These are phyloP conservation scores for Molossus alvarezi DNA, from an alignment of 2,797 vertebrate species.

Conservation along the genomic window DNA sequence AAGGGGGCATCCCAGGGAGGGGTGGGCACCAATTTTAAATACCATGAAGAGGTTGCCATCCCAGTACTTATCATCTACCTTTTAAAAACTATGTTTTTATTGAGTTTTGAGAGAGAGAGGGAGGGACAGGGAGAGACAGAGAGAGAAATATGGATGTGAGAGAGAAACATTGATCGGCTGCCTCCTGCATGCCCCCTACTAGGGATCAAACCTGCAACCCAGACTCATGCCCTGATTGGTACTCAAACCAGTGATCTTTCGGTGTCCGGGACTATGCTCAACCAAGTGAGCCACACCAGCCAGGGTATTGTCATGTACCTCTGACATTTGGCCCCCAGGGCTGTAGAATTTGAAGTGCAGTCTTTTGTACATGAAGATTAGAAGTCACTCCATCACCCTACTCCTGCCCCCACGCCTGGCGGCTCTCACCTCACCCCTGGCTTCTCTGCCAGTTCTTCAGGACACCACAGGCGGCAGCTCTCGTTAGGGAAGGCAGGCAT, in stretches of 20 bases:
- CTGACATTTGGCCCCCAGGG: background rate
- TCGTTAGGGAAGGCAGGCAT: background rate
- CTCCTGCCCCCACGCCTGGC: background rate
- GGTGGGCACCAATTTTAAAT: background rate
- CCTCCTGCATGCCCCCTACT: too few relatives aligned
- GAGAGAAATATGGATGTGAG: too few relatives aligned
- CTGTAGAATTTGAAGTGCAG: background rate
- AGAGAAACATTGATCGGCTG: too few relatives aligned
- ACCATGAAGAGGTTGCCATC: background rate
- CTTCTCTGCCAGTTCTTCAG: conserved; percentile 6
- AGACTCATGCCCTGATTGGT: too few relatives aligned
- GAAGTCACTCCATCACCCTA: background rate
- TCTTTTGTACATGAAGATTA: background rate
- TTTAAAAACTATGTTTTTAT: too few relatives aligned
- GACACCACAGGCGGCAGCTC: background rate
- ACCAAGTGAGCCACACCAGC: too few relatives aligned
- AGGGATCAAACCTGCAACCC: too few relatives aligned
- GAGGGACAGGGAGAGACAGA: too few relatives aligned
- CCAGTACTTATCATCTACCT: background rate
- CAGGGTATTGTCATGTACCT: background rate
- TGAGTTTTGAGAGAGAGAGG: too few relatives aligned
- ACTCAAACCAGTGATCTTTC: too few relatives aligned
- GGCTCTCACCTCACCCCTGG: background rate
- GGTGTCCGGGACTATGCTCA: too few relatives aligned
- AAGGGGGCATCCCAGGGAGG: background rate